phyloP scores from a whole-genome alignment of 37 sponge, comb jelly and placozoan species.

The Halichondria panicea region DNA sequence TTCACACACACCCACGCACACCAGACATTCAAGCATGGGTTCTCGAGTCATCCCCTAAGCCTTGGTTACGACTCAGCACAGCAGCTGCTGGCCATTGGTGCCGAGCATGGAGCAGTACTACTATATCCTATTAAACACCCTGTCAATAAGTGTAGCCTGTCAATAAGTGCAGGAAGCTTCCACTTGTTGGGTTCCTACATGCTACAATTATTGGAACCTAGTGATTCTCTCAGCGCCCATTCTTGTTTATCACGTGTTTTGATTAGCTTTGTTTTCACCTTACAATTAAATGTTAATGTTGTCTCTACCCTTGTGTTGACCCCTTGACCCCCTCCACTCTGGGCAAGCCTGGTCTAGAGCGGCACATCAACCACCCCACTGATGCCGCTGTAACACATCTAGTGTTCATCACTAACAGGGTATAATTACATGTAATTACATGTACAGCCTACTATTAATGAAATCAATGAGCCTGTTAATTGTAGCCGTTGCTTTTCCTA shows the following conservation, averaged over 20 bases:
- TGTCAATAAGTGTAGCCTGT: too few relatives aligned
- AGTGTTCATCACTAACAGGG: slow-evolving; percentile 49
- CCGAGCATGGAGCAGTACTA: slow-evolving; percentile 58
- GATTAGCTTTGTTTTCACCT: too few relatives aligned
- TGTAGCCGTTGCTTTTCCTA: too few relatives aligned
- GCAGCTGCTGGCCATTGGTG: slow-evolving; percentile 75
- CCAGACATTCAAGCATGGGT: slow-evolving; percentile 76
- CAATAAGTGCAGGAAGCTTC: too few relatives aligned
- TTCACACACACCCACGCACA: slow-evolving; percentile 2
- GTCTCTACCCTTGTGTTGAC: neutral
- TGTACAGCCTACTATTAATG: neutral
- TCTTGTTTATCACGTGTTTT: too few relatives aligned
- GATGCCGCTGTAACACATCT: slow-evolving; percentile 22
- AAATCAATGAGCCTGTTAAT: neutral
- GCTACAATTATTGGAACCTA: too few relatives aligned
- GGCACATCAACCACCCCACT: slow-evolving; percentile 31
- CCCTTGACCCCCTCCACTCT: slow-evolving; percentile 2
- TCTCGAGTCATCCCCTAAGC: slow-evolving; percentile 74
- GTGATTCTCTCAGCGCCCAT: too few relatives aligned
- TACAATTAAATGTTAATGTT: too few relatives aligned
- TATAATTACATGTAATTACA: neutral
- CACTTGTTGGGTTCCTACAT: too few relatives aligned
- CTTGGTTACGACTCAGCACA: slow-evolving; percentile 70
- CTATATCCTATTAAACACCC: slow-evolving; percentile 70
- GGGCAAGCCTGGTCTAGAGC: slow-evolving; percentile 68